Base-by-base conservation (phyloP, 2,113 vertebrate genomes). In the Deroptyus accipitrinus region DNA sequence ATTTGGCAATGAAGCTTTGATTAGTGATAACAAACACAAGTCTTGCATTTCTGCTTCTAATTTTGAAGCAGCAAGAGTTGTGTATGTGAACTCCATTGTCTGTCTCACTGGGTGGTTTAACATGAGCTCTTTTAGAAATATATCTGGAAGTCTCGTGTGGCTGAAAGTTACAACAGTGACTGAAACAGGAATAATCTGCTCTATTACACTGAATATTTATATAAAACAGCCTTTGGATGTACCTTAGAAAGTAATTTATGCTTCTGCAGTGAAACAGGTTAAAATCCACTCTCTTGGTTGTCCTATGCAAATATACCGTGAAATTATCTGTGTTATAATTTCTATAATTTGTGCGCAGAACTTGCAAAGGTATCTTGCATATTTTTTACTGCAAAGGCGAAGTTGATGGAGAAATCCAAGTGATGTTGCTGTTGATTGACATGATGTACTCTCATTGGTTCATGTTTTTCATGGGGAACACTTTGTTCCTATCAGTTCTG, bases 361-460 rank as follows among this genome's bases (percentile, higher is more conserved):
- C 37, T 13, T 48, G 59, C 16, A n/a, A 28, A 64, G 18, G 5
- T 69, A 5, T 35, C 30, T 76, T 83, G 48, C 13, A 1, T 62
- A 2, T 46, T 7, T 85, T 37, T 55, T 42, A 24, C 27, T 64
- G 35, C 52, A 14, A 31, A 88, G 35, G 9, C 74, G n/a, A 55
- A 39, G 17, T 62, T 62, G 31, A 55, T 83, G 22, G 27, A 46
- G 28, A 74, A 48, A 10, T 72, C 28, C 2, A 3, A 33, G n/a
- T 28, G 66, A 61, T 23, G 37, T 80, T 37, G 54, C 37, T 64
- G 44, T 20, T 67, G 48, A 23, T 17, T 70, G 49, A 37, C 17
- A 2, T 18, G 33, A 20, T 19, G 15, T 51, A 3, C 2, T 30
- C 14, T 35, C 75, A 7, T 0, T 68, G 31, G 35, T 46, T 44